These are phyloP conservation scores for Naso thynnoides DNA, from an alignment of 2,797 vertebrate species.

Conservation along the genomic window DNA sequence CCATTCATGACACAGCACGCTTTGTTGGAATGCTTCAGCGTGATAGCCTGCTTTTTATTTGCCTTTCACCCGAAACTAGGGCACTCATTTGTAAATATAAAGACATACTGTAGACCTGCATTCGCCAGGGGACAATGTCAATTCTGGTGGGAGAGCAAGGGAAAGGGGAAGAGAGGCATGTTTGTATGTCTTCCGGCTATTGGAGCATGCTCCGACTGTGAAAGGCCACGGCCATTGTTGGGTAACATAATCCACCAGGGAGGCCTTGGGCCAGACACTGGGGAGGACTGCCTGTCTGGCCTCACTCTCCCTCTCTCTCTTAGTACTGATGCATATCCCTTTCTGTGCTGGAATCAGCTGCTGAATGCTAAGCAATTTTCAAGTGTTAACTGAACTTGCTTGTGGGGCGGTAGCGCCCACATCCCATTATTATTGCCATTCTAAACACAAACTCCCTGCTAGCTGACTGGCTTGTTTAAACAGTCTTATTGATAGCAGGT, in stretches of 20 bases:
- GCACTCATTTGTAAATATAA: conserved; percentile 61
- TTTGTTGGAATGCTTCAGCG: conserved; percentile 30
- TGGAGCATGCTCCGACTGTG: conserved; percentile 73
- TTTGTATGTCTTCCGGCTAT: conserved; percentile 75
- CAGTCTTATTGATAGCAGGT: conserved; percentile 35
- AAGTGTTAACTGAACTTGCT: conserved; percentile 47
- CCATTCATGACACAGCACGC: conserved; percentile 33
- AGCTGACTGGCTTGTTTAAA: conserved; percentile 41
- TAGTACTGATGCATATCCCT: conserved; percentile 57
- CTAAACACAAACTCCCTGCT: conserved; percentile 37
- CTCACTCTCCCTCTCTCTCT: conserved; percentile 31
- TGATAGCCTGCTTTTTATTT: conserved; percentile 38
- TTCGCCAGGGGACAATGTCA: conserved; percentile 61
- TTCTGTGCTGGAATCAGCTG: conserved; percentile 57
- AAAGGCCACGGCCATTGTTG: conserved; percentile 79
- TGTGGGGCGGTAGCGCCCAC: conserved; percentile 25
- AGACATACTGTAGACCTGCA: conserved; percentile 53
- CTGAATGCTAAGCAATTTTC: conserved; percentile 70
- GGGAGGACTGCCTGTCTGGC: conserved; percentile 54
- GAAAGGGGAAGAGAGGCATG: conserved; percentile 52
- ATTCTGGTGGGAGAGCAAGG: conserved; percentile 51
- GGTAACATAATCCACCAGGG: conserved; percentile 80
- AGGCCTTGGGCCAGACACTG: conserved; percentile 72
- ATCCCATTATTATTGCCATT: conserved; percentile 41
- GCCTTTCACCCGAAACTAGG: conserved; percentile 52